Percentiles rank a stretch among this genome's conserved stretches.
These are phyloP conservation scores for Phengaris alcon DNA, from an alignment of 2,888 invertebrate genomes.

Conservation along the genomic window DNA sequence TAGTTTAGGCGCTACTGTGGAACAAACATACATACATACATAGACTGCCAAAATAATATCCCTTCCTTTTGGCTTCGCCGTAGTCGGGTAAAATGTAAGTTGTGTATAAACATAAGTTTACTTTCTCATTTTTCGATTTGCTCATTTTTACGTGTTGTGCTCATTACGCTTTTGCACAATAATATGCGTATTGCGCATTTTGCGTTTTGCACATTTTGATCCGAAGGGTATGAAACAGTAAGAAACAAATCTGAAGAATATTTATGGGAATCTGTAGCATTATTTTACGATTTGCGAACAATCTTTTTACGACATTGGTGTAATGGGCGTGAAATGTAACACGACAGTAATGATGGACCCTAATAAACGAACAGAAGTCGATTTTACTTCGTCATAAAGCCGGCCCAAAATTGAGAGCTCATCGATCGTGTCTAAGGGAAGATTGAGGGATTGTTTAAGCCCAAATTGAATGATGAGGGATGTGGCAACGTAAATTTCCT, in stretches of 20 bases:
- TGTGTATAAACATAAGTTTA: too few species aligned
- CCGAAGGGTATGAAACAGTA: background rate
- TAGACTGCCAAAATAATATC: too few species aligned
- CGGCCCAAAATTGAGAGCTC: background rate
- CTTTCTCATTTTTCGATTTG: too few species aligned
- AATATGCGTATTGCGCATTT: too few species aligned
- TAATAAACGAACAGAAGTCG: slow-evolving; percentile 34
- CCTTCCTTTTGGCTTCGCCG: too few species aligned
- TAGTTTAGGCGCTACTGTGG: too few species aligned
- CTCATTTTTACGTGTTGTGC: too few species aligned
- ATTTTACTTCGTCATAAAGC: slow-evolving; percentile 31
- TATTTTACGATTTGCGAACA: slow-evolving; percentile 26
- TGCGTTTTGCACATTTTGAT: too few species aligned
- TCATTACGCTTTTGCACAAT: too few species aligned
- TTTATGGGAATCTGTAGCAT: slow-evolving; percentile 15
- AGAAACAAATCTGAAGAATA: slow-evolving; percentile 13
- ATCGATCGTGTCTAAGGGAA: slow-evolving; percentile 10
- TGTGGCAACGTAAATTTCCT: background rate
- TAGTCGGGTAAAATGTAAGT: too few species aligned
- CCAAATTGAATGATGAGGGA: background rate
- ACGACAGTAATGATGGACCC: slow-evolving; percentile 29
- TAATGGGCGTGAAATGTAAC: slow-evolving; percentile 31
- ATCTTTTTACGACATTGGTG: slow-evolving; percentile 29
- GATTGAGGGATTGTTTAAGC: background rate
- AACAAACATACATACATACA: too few species aligned